phyloP scores from a whole-genome alignment of 2,113 vertebrate genomes.

The mouse (Mus musculus) region GRCm39 chrX:37709001-37709500 shows the following conservation, averaged over 20 bases:
- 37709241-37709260: not conserved
- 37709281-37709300: no score
- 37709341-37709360: no score
- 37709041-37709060: constrained; percentile 29
- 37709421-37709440: not conserved
- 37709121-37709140: not conserved
- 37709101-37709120: not conserved
- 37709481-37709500: constrained; percentile 48
- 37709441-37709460: constrained; percentile 49
- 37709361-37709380: no score
- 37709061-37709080: constrained; percentile 58
- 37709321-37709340: no score
- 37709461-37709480: constrained; percentile 51
- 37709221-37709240: not conserved
- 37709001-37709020: constrained; percentile 52
- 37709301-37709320: no score
- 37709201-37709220: not conserved
- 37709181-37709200: not conserved
- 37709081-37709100: not conserved
- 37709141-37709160: not conserved
- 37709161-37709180: not conserved
- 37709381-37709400: constrained; percentile 17
- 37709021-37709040: not conserved
- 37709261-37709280: no score
- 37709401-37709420: constrained; percentile 41